Evolutionary conservation across 2,888 invertebrate species (phyloP).

Genomic region (Nysson spinosus): DNA sequence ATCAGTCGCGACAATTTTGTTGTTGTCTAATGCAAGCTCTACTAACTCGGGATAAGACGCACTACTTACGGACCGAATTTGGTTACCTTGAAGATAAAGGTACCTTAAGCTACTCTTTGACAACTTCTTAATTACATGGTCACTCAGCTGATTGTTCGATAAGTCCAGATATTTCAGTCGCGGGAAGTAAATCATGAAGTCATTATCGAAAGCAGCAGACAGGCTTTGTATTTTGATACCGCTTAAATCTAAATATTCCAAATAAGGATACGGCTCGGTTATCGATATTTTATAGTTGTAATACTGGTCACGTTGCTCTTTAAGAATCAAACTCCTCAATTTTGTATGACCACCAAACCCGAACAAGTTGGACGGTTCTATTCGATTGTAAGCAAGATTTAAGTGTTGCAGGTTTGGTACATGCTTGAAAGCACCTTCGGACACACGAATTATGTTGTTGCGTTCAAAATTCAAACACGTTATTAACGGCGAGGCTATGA

Average conservation of each 20-base stretch:
- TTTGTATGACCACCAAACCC: constrained; percentile 14
- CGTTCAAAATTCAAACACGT: constrained; percentile 2
- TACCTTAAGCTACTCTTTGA: background rate
- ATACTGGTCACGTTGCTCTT: accelerated
- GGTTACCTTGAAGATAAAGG: constrained; percentile 2
- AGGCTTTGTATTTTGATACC: accelerated
- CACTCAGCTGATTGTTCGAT: background rate
- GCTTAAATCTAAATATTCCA: constrained; percentile 1
- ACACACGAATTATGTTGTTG: accelerated
- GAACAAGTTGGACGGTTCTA: accelerated
- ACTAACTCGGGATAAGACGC: no score
- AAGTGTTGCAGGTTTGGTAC: constrained; percentile 19
- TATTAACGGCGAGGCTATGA: background rate
- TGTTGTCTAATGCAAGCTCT: no score
- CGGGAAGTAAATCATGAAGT: constrained; percentile 11
- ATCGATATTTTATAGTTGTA: accelerated
- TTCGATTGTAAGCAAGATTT: background rate
- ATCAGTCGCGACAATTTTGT: background rate
- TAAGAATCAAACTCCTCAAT: background rate
- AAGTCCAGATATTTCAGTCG: constrained; percentile 27
- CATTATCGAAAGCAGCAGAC: no score
- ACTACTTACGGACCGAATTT: background rate
- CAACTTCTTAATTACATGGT: accelerated
- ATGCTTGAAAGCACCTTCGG: background rate
- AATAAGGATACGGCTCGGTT: background rate